Evolutionary conservation across 2,797 vertebrate species (phyloP), one percentile per base, ranked within the genome.

Genomic region (Thalassophryne amazonica): DNA sequence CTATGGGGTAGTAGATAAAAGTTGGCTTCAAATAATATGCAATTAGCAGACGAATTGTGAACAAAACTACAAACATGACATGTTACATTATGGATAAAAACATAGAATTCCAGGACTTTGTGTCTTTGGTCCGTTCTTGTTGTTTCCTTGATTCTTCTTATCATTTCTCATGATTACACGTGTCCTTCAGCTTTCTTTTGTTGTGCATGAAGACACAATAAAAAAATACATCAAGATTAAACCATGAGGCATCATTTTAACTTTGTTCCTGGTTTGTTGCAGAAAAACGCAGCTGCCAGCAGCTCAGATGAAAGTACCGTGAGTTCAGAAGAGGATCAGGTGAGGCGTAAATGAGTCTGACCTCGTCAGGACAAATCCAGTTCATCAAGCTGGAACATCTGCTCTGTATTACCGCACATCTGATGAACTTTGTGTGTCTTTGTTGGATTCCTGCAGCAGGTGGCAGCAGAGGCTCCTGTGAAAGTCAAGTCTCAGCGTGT

Each of bases 261-360:
- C 32, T 41, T 7, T 10, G 4, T 31, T 8, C 60, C 19, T 53
- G 7, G 58, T 20, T 27, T 35, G 15, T 58, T 64, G 14, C 66
- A 91, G 89, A 50, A 38, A 1, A 9, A 61, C 7, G 27, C 67
- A 9, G 52, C 68, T 2, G 22, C 54, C 7, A 3, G 55, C 7
- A 33, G 16, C 20, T 89, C 88, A 6, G 84, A 90, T 2, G 88
- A 90, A 52, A 91, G 80, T 53, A 7, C 63, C 7, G 81, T 84
- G 7, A 61, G 52, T 30, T 84, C 84, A 32, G 84, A 86, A 7
- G 83, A 87, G 34, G 62, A 58, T 3, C 41, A 83, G 86, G 90
- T 90, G 60, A 81, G 74, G 42, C 3, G 29, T 15, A 12, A 11
- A 21, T 21, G 10, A 8, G 0, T 29, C 7, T 23, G 1, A 23